phyloP scores from a whole-genome alignment of 2,888 invertebrate species.

The Dasypogon diadema region DNA sequence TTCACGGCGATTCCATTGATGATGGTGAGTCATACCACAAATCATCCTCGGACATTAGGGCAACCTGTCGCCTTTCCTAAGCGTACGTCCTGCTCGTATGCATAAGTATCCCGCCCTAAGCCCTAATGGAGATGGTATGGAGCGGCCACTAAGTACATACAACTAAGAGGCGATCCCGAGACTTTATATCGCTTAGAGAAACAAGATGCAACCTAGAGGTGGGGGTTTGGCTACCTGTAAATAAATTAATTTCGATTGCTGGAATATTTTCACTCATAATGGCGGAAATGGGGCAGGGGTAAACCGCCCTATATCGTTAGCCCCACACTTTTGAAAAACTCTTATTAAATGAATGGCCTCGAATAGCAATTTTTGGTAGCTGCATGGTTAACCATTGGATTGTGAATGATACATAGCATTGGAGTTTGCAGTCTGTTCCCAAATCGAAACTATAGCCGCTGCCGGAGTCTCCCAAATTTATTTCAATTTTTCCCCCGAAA shows the following conservation, averaged over 20 bases:
- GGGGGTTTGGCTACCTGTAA: neutral
- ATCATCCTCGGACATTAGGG: conserved; percentile 54
- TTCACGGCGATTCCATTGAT: conserved; percentile 26
- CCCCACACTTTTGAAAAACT: conserved; percentile 27
- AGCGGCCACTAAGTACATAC: conserved; percentile 10
- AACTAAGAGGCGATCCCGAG: neutral
- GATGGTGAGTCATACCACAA: conserved; percentile 49
- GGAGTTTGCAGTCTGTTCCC: conserved; percentile 10
- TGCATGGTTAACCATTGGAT: conserved; percentile 46
- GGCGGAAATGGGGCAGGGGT: conserved; percentile 31
- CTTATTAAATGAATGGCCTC: conserved; percentile 44
- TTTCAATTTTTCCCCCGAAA: conserved; percentile 42
- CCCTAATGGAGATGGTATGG: neutral
- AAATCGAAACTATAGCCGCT: neutral
- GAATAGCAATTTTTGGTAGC: conserved; percentile 40
- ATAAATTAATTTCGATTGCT: conserved; percentile 47
- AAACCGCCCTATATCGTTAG: neutral
- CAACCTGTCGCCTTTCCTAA: conserved; percentile 51
- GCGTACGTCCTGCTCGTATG: conserved; percentile 23
- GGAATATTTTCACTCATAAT: conserved; percentile 32
- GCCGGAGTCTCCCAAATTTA: conserved; percentile 19
- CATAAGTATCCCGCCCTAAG: conserved; percentile 10
- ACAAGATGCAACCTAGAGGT: neutral
- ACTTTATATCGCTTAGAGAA: too few relatives aligned
- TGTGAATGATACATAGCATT: conserved; percentile 39